Base-by-base conservation (phyloP, 2,113 vertebrate species). In the Chaenocephalus aceratus region DNA sequence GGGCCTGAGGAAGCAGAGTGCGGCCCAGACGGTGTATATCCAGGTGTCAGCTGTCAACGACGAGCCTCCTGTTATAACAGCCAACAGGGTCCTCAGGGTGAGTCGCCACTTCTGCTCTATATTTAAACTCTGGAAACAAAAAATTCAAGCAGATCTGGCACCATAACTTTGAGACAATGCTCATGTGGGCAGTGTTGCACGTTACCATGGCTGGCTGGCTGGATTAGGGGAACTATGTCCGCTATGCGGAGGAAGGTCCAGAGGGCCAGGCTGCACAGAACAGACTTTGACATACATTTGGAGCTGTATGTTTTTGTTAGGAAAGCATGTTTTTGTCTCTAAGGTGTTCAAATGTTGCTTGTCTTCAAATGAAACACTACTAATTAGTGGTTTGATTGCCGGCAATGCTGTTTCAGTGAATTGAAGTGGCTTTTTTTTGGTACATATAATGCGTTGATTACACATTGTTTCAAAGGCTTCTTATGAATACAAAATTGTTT, bases 41-140 rank as follows among this genome's bases (percentile, higher is more conserved):
- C 95, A 93, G 41, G 67, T 98, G 82, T 91, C 82, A 77, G 90
- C 96, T 76, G 84, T 97, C 88, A 99, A 98, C 65, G 96, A 99
- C 41, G 94, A 98, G 88, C 77, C 88, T 91, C 97, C 97, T 30
- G 83, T 96, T 74, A 91, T 97, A 85, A 96, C 91, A 67, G 89
- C 93, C 88, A 98, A 97, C 94, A 96, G 92, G 86, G 92, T 97
- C 87, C 95, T 98, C 81, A 94, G 80, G 96, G 97, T 98, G 94
- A 95, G 96, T 94, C 75, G 75, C 65, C 48, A 1, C 30, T 21
- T 45, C 66, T 75, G 82, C 30, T 61, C 88, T 93, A 90, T 79
- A 89, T 92, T 90, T 91, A 91, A 83, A 91, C 75, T 68, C 58
- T 41, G 26, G 49, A 77, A 26, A 26, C 26, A 26, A 26, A 26